phyloP scores from a whole-genome alignment of 2,113 vertebrate species.

The Carlito syrichta region DNA sequence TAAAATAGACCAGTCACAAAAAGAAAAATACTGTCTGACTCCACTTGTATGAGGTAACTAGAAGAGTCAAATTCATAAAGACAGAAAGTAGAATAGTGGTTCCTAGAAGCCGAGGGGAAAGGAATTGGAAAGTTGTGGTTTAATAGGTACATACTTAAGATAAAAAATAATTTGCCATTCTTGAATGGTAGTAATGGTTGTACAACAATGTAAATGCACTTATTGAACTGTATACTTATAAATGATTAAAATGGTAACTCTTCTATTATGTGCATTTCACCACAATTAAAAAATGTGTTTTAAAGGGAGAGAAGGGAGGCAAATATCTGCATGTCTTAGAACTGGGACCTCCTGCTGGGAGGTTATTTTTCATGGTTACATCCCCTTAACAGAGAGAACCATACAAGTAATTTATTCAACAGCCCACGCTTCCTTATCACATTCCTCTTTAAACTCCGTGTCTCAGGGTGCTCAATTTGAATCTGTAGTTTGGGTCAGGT shows the following conservation, averaged over 20 bases:
- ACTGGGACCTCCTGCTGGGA: background rate
- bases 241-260: background rate
- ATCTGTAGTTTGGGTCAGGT: background rate
- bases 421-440: background rate
- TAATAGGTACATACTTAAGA: background rate
- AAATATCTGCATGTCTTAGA: background rate
- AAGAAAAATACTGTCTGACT: background rate
- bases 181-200: background rate
- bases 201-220: background rate
- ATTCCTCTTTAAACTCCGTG: background rate
- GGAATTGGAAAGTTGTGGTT: background rate
- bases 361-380: background rate
- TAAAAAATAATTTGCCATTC: too few species aligned
- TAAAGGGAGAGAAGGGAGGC: background rate
- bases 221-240: background rate
- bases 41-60: background rate
- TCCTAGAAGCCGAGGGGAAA: background rate
- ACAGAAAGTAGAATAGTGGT: background rate
- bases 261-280: background rate
- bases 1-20: background rate
- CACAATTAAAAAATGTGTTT: background rate
- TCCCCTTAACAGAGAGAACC: background rate
- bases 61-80: background rate
- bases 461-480: background rate
- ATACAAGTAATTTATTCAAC: fast-evolving